Percentiles rank a stretch among this genome's conserved stretches.
These are phyloP conservation scores for Leptinotarsa juncta DNA, from an alignment of 2,888 invertebrate species.

Conservation along the genomic window DNA sequence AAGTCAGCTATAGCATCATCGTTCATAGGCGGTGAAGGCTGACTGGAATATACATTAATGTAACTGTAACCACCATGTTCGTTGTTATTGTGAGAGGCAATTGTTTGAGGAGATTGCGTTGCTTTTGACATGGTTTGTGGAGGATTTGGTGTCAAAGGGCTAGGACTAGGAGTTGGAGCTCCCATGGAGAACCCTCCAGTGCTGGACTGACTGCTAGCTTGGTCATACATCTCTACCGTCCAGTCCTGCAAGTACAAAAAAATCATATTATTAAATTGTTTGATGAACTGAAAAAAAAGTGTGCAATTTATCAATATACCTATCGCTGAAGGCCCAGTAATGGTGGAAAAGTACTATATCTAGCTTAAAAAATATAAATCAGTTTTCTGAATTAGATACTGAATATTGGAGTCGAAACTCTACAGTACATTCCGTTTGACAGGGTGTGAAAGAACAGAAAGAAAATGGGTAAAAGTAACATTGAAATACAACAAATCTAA, in stretches of 20 bases:
- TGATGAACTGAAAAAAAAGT: background rate
- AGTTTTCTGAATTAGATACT: too few species aligned
- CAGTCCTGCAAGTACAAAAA: conserved; percentile 59
- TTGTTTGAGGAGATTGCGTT: conserved; percentile 45
- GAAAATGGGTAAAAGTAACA: too few species aligned
- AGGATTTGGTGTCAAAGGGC: conserved; percentile 56
- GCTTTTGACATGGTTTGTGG: conserved; percentile 42
- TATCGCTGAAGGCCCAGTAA: too few species aligned
- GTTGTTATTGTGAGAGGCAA: conserved; percentile 39
- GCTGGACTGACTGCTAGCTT: conserved; percentile 66
- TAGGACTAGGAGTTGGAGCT: conserved; percentile 61
- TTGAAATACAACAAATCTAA: too few species aligned
- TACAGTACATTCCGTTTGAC: too few species aligned
- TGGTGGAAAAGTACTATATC: too few species aligned
- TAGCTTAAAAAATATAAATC: too few species aligned
- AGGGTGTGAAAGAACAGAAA: too few species aligned
- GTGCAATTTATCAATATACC: background rate
- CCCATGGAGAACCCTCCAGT: conserved; percentile 60
- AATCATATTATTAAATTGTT: background rate
- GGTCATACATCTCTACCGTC: conserved; percentile 64
- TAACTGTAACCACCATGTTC: conserved; percentile 52
- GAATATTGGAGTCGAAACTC: too few species aligned
- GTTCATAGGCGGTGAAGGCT: conserved; percentile 61
- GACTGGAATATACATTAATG: conserved; percentile 55
- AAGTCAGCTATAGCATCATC: conserved; percentile 62